Evolutionary conservation across 2,797 vertebrate species (phyloP), one percentile per base, ranked within the genome.

Genomic region (Halcyon smyrnensis): DNA sequence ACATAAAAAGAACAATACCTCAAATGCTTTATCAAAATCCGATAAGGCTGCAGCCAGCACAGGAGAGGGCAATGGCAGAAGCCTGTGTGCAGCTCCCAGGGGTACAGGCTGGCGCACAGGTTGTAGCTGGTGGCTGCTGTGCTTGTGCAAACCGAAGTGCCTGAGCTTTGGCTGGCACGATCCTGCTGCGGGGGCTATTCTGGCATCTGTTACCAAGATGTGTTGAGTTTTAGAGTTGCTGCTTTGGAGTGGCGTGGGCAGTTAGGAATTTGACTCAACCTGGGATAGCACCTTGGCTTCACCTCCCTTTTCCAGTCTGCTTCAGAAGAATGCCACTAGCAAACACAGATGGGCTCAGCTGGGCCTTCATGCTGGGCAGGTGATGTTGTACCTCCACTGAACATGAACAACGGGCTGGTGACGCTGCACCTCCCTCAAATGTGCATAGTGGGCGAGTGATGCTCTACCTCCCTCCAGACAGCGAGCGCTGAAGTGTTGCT

Each of bases 181-280:
- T 14, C 32, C 78, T 46, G 71, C 78, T 57, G 56, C 34, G 8
- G 57, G 45, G 11, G 25, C 51, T 39, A 2, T 21, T 25, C 37
- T 32, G 71, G 74, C 37, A 6, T 2, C 8, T 1, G 2, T 0
- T 46, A 15, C 25, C 43, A 5, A 16, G 15, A 32, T 0, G 9
- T 16, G 41, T 0, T 24, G 77, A 9, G 32, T 25, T 89, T 57
- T n/a, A n/a, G 8, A 36, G n/a, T 0, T 11, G 48, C 19, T 20
- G 7, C 62, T 36, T 48, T 2, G 59, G 51, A 88, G 50, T 15
- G 19, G 24, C 15, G 57, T 1, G 32, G 64, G 59, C 41, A 62
- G 50, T 0, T 4, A 53, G 67, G 74, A 76, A 43, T 32, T 69
- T 1, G 3, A 36, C 32, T 91, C 27, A 27, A 13, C 27, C 16